Percentiles rank a stretch among this genome's conserved stretches.
Conservation (phyloP, 2,797 vertebrate species). For the Muscicapa comitata region DNA sequence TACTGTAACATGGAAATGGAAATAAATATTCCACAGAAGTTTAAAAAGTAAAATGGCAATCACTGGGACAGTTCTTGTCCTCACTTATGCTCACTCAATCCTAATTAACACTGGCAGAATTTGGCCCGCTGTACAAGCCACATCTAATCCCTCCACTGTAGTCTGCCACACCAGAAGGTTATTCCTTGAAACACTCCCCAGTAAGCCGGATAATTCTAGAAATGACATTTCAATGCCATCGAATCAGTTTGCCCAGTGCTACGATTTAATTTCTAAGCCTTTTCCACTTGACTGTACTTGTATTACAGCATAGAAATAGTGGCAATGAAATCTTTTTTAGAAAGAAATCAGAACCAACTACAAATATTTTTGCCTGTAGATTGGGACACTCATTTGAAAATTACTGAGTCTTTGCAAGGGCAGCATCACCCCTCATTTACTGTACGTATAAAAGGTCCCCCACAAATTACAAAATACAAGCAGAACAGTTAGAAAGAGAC, state of each 20-base stretch:
- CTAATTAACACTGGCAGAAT: conserved; percentile 6
- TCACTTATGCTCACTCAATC: neutral
- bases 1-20: neutral
- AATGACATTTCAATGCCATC: conserved; percentile 59
- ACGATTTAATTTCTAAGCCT: neutral
- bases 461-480: neutral
- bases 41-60: conserved; percentile 11
- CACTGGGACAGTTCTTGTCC: neutral
- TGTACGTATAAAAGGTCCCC: neutral
- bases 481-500: neutral
- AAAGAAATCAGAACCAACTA: neutral
- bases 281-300: neutral
- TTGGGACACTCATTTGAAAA: neutral
- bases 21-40: neutral
- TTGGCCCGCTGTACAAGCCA: neutral
- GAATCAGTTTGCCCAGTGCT: neutral
- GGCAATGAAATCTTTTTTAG: neutral
- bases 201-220: conserved; percentile 51
- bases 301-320: neutral
- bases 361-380: neutral
- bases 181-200: conserved; percentile 50
- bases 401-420: neutral
- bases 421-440: neutral
- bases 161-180: conserved; percentile 14
- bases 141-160: neutral